A percentile compares a stretch with the other conserved stretches of the same genome.
These are phyloP conservation scores for Eucriotettix oculatus DNA, from an alignment of 2,888 invertebrate genomes.

Conservation along the genomic window DNA sequence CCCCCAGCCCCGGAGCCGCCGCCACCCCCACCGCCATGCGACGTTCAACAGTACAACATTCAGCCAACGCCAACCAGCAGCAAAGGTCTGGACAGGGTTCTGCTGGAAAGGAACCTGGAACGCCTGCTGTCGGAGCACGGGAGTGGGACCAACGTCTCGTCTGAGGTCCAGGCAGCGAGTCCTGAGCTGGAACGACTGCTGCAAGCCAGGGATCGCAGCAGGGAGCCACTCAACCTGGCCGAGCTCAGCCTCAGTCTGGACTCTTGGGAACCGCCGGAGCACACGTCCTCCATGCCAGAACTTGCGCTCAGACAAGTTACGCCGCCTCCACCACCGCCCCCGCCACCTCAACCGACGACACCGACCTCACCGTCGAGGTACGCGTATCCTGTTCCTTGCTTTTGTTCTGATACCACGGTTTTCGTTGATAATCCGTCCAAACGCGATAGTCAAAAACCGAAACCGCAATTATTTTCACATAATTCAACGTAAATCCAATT, in stretches of 20 bases:
- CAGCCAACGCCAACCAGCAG: background rate
- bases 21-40: slow-evolving; percentile 25
- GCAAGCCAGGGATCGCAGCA: slow-evolving; percentile 37
- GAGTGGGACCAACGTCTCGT: slow-evolving; percentile 9
- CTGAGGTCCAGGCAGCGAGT: slow-evolving; percentile 12
- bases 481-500: no score
- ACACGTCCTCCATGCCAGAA: slow-evolving; percentile 39
- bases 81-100: slow-evolving; percentile 44
- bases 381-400: no score
- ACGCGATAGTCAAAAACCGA: no score
- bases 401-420: no score
- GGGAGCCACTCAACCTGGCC: slow-evolving; percentile 39
- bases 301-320: slow-evolving; percentile 22
- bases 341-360: slow-evolving; percentile 19
- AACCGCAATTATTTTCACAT: no score
- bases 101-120: slow-evolving; percentile 50
- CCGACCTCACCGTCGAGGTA: slow-evolving; percentile 30
- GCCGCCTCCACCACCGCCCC: slow-evolving; percentile 6
- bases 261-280: slow-evolving; percentile 27
- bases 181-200: slow-evolving; percentile 31
- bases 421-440: no score
- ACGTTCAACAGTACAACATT: slow-evolving; percentile 11
- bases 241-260: slow-evolving; percentile 36
- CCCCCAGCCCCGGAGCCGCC: slow-evolving; percentile 18
- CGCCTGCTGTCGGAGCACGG: slow-evolving; percentile 32